Conservation (phyloP, 2,113 vertebrate genomes). For the Cyprinodon brontotheroides region DNA sequence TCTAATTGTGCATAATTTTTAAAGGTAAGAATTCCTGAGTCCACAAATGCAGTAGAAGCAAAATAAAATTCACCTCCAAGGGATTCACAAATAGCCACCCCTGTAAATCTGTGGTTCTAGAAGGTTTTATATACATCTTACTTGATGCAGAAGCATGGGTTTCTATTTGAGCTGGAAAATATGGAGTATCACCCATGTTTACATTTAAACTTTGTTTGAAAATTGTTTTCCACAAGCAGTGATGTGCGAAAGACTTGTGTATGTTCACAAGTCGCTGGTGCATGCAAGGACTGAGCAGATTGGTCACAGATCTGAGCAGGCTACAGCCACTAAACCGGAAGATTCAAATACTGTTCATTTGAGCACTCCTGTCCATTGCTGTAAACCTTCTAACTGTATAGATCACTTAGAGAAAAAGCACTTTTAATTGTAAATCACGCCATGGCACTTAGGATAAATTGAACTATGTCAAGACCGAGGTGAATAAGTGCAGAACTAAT, state of each 20-base stretch:
- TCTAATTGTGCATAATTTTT: constrained; percentile 43
- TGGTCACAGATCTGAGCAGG: too few relatives aligned
- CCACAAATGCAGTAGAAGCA: constrained; percentile 11
- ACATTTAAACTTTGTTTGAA: background rate
- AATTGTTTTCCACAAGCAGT: background rate
- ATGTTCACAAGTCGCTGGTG: background rate
- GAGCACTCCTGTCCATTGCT: background rate
- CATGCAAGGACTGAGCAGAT: too few relatives aligned
- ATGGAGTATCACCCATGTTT: background rate
- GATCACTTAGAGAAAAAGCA: background rate
- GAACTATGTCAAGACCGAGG: background rate
- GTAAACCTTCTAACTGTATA: background rate
- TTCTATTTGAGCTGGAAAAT: background rate
- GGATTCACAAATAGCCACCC: background rate
- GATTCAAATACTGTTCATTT: background rate
- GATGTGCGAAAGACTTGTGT: too few relatives aligned
- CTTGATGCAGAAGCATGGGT: background rate
- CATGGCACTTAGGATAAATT: background rate
- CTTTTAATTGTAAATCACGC: background rate
- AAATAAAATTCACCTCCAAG: constrained; percentile 4
- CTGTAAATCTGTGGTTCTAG: too few relatives aligned
- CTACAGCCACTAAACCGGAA: too few relatives aligned
- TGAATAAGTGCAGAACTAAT: background rate
- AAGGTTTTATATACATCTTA: background rate
- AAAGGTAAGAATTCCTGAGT: constrained; percentile 27